phyloP scores from a whole-genome alignment of 2,113 vertebrate species.

The Fregetta grallaria region DNA sequence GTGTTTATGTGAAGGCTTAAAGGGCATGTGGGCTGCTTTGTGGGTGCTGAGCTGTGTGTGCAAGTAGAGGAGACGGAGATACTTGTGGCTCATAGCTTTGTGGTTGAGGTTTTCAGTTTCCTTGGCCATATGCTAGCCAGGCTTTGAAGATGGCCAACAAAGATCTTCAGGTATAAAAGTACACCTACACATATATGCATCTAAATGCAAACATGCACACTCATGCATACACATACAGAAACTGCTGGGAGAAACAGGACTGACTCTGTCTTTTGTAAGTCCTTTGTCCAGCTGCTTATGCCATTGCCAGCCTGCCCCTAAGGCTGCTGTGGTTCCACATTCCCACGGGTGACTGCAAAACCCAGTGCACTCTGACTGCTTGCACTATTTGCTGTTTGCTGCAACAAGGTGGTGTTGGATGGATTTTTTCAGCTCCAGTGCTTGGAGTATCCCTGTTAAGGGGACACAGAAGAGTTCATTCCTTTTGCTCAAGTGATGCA shows the following conservation, averaged over 20 bases:
- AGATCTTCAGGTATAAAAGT: background rate
- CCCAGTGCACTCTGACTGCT: background rate
- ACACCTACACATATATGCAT: accelerated
- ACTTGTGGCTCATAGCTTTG: background rate
- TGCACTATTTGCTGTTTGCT: background rate
- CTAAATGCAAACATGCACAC: background rate
- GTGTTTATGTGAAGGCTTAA: background rate
- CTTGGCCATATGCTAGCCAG: background rate
- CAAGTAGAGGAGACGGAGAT: background rate
- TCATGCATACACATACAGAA: background rate
- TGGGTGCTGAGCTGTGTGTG: background rate
- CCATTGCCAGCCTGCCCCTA: background rate
- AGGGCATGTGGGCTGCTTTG: background rate
- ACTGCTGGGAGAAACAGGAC: background rate
- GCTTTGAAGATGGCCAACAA: background rate
- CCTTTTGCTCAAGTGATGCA: background rate
- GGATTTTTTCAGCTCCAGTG: background rate
- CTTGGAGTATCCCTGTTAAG: background rate
- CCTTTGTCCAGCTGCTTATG: background rate
- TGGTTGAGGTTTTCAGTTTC: background rate
- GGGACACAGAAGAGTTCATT: background rate
- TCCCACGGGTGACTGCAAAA: background rate
- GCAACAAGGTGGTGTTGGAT: background rate
- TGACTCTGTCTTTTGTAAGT: background rate
- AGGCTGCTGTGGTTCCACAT: background rate